Evolutionary conservation across 2,113 vertebrate species (phyloP), one percentile per base, ranked within the genome.

Genomic region (Dissostichus mawsoni): DNA sequence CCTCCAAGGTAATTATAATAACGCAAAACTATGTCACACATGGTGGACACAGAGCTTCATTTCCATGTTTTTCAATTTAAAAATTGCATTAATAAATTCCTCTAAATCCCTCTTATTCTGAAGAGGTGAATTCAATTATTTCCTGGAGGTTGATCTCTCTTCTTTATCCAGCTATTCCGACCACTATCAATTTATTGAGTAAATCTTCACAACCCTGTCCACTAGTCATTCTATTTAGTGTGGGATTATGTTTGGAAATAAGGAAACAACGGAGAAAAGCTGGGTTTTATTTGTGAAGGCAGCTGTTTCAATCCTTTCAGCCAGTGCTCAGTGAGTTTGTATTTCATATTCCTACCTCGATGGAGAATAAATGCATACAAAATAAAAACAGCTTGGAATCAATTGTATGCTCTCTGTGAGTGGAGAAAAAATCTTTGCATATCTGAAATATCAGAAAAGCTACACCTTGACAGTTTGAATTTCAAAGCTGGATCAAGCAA

Each of bases 171-270:
- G 71, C 68, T 92, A 87, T 90, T 93, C 87, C 63, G 6, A 11
- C 52, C 45, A 66, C 76, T 65, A 70, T 91, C 81, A 86, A 83
- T 90, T 86, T 72, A 84, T 87, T 71, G 86, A 85, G 80, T 69
- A 81, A 90, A 91, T 89, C 87, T 92, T 84, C 86, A 73, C 82
- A 87, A 76, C 66, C 77, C 76, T 77, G 80, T 86, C 87, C 68
- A 69, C 55, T 56, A 33, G 70, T 90, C 80, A 90, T 89, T 93
- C 82, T 91, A 66, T 92, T 90, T 92, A 81, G 67, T 36, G 57
- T 90, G 78, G 81, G 84, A 92, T 92, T 90, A 83, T 47, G 70
- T 78, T 81, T 62, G 75, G 83, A 90, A 89, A 66, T 63, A 70
- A 70, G 56, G 50, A 20, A 57, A 67, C 76, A 73, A 57, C 14